Base-by-base conservation (phyloP, 2,113 vertebrate genomes). In the Euleptes europaea region DNA sequence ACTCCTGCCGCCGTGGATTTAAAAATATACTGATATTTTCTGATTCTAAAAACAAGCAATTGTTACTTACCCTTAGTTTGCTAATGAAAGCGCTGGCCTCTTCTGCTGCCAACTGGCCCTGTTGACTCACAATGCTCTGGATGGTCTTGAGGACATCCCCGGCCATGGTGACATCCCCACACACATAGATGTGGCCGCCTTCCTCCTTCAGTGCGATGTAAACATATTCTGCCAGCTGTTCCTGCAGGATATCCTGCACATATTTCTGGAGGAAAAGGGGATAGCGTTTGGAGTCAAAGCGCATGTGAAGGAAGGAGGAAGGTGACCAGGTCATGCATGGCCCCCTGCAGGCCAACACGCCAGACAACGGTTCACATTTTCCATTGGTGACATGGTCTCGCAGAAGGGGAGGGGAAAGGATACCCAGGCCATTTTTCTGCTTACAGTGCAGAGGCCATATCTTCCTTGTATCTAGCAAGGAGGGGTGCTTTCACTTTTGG, bases 121-220 rank as follows among this genome's bases (percentile, higher is more conserved):
- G 97, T 92, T 98, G 97, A 81, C 96, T 96, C 92, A 98, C 91
- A 86, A 99, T 98, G 89, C 96, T 95, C 94, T 99, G 98, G 82
- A 99, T 66, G 4, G 97, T 97, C 95, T 99, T 99, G 82, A 99
- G 97, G 54, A 99, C 98, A 0, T 99, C 98, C 1, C 98, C 98
- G 0, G 99, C 99, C 99, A 99, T 99, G 57, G 98, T 99, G 79
- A 99, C 99, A 0, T 99, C 98, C 31, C 99, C 99, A 0, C 99
- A 99, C 81, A 99, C 98, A 0, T 99, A 99, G 86, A 99, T 96
- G 95, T 99, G 98, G 63, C 99, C 99, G 4, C 97, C 97, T 77
- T 98, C 97, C 92, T 99, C 98, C 94, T 95, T 97, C 93, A 99
- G 96, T 0, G 97, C 97, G 65, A 90, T 97, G 96, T 98, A 98